Base-by-base conservation (phyloP, 2,888 invertebrate genomes). In the Harpalus rufipes region DNA sequence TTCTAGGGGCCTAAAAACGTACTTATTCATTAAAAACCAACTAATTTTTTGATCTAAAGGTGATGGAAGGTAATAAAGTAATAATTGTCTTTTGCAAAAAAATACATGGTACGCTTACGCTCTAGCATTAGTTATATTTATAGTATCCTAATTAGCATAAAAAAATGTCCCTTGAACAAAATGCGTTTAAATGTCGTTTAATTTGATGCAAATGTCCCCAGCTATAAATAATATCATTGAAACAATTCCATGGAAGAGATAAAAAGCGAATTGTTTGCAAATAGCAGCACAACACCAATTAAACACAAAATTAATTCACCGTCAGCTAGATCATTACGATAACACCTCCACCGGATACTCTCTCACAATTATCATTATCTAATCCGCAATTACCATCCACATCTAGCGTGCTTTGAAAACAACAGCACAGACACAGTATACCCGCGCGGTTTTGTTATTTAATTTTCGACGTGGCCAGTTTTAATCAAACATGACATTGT, bases 291-390 rank as follows among this genome's bases (percentile, higher is more conserved):
- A 68, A 68, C 63, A 68, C 68, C 68, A 68, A 68, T 68, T 68
- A 68, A 68, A 68, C 68, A 68, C 68, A 39, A 68, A 68, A 68
- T 68, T 68, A 68, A 68, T 68, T 68, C 68, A 68, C 68, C 68
- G 68, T 12, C 68, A 68, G 21, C 39, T 25, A 68, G 68, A 68
- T 68, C n/a, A 8, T 21, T 7, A 25, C 32, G 63, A 63, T 63
- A 63, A 25, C 63, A 63, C 21, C 63, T 18, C 25, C 12, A 63
- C 63, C 63, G 63, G 63, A 63, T 63, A 63, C 39, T 68, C 68
- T 68, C 68, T 39, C 68, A 68, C 68, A 68, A 68, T 68, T 68
- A 68, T 68, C 63, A 63, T 63, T 63, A 63, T 63, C 63, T 63
- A 63, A 63, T 63, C 63, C 63, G 63, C 63, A 63, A 63, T 63